Evolutionary conservation across 53 echinoderm and acorn worm species (phyloP), one percentile per base, ranked within the genome.

Genomic region (Luidia sarsii): DNA sequence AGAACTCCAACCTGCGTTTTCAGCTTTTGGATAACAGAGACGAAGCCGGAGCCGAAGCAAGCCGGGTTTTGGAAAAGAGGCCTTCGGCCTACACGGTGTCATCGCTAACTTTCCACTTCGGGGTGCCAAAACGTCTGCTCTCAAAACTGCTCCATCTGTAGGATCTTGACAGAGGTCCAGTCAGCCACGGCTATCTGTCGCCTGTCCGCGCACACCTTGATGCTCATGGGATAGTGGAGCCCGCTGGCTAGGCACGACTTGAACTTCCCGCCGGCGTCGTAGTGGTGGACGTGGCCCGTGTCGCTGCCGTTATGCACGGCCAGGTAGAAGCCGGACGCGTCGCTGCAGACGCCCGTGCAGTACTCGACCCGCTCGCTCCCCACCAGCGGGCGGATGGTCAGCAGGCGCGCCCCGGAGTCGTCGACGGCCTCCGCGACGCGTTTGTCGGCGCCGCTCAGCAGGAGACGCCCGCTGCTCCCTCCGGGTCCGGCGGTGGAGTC

Each of bases 121-220:
- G n/a, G n/a, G n/a, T n/a, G n/a, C n/a, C n/a, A n/a, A n/a, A n/a
- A n/a, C n/a, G n/a, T n/a, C n/a, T n/a, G 41, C 13, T 67, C n/a
- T 19, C 60, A 75, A 28, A 75, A 20, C 45, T 75, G 41, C 41
- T 75, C 75, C 1, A 75, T 30, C 20, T 75, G 59, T 31, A 59
- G 45, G n/a, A 75, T 60, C 60, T 75, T 75, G 75, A 75, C 75
- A 7, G 75, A 75, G 4, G 75, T 75, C 75, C 75, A 75, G 32
- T 75, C 75, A 1, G 75, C 75, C 4, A 75, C 59, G 2, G 75
- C 75, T 21, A 75, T n/a, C 39, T 75, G 75, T 20, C 60, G 75
- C 31, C 46, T 48, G 5, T 60, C 75, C 24, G 45, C 30, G 19
- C 75, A 75, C 0, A 75, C 43, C 75, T 60, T 75, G 20, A 75